Conservation (phyloP, 2,113 vertebrate species). For the Cinclus cinclus region DNA sequence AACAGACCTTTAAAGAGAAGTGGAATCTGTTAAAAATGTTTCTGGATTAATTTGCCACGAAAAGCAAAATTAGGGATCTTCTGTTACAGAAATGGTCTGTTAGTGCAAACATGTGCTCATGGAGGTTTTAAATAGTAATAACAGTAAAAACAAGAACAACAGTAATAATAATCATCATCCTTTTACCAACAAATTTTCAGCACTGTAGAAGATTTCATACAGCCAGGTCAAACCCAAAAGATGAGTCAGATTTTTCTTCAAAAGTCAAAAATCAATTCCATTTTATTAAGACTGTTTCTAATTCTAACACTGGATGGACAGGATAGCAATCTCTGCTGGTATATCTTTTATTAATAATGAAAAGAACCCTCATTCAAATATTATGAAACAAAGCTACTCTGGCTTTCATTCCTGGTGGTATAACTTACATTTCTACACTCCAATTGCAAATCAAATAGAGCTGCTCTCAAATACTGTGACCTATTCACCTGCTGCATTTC, state of each 20-base stretch:
- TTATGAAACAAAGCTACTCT: neutral
- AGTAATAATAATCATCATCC: neutral
- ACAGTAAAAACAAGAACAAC: neutral
- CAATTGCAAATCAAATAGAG: constrained; percentile 17
- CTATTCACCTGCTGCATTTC: constrained; percentile 16
- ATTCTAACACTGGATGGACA: neutral
- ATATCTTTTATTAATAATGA: neutral
- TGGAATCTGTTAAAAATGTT: neutral
- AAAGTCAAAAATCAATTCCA: neutral
- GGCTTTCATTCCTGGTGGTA: neutral
- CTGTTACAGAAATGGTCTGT: neutral
- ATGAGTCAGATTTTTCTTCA: constrained; percentile 4
- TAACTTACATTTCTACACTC: neutral
- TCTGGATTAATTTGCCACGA: neutral
- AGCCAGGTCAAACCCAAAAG: neutral
- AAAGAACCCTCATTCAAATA: neutral
- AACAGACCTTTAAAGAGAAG: neutral
- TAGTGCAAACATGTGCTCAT: neutral
- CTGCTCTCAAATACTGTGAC: constrained; percentile 20
- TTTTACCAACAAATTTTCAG: constrained; percentile 6
- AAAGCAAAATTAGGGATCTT: neutral
- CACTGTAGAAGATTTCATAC: neutral
- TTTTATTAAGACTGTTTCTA: constrained; percentile 18
- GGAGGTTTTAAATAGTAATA: neutral
- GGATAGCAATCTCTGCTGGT: neutral